A percentile compares a stretch with the other conserved stretches of the same genome.
Conservation (phyloP, 2,113 vertebrate species). For the Stigmatopora nigra region DNA sequence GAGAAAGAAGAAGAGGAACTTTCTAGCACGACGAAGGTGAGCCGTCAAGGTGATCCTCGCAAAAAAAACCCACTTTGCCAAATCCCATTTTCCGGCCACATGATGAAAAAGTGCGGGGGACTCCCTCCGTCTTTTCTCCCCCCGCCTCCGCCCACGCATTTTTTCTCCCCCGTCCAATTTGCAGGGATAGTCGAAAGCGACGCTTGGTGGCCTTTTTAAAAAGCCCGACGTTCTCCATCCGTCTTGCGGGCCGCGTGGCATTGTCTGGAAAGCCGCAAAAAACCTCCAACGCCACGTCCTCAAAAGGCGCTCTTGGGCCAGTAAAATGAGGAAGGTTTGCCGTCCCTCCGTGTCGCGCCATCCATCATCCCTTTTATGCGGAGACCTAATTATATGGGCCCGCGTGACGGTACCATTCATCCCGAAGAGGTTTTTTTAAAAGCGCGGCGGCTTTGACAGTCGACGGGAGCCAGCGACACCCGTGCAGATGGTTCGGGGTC, state of each 20-base stretch:
- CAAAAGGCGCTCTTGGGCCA: slow-evolving; percentile 3
- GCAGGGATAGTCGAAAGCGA: slow-evolving; percentile 37
- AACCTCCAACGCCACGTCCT: slow-evolving; percentile 24
- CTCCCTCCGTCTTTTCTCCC: background rate
- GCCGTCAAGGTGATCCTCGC: background rate
- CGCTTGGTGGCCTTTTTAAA: slow-evolving; percentile 33
- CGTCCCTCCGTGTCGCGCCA: background rate
- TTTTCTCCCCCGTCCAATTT: slow-evolving; percentile 10
- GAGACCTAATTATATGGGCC: slow-evolving; percentile 5
- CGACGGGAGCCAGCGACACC: background rate
- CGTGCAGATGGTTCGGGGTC: slow-evolving; percentile 29
- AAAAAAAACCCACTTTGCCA: slow-evolving; percentile 5
- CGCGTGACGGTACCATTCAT: slow-evolving; percentile 2
- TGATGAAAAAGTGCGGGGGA: slow-evolving; percentile 8
- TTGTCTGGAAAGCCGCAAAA: slow-evolving; percentile 33
- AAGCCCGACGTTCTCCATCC: slow-evolving; percentile 43
- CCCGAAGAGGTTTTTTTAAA: no score
- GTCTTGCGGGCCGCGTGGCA: slow-evolving; percentile 32
- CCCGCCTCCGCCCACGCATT: no score
- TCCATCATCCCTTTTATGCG: slow-evolving; percentile 1
- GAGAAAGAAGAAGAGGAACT: background rate
- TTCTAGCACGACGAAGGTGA: slow-evolving; percentile 7
- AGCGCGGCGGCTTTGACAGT: slow-evolving; percentile 6
- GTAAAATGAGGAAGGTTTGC: slow-evolving; percentile 10
- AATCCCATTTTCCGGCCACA: background rate